Evolutionary conservation across 2,113 vertebrate genomes (phyloP), one percentile per base, ranked within the genome.

Genomic region (Triplophysa rosa): DNA sequence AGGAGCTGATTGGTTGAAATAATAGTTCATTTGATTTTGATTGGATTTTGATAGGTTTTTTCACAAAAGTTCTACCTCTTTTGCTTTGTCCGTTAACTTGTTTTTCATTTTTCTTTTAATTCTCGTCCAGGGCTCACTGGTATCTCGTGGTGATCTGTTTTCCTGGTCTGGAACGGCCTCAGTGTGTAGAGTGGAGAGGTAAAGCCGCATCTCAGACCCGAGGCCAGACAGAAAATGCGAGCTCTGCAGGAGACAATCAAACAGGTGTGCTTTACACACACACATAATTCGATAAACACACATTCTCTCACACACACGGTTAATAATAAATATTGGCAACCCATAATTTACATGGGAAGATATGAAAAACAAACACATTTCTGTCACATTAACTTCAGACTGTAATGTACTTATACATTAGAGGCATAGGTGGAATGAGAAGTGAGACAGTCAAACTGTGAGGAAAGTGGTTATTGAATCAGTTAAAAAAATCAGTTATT

Each of bases 131-230:
- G 83, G 94, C 94, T 85, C 97, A 98, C 88, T 98, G 97, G 96
- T 99, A 94, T 86, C 91, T 98, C 82, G 95, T 95, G 83, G 92
- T 98, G 73, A 94, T 99, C 80, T 99, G 97, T 88, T 98, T 98
- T 80, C 96, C 97, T 1, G 94, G 94, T 89, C 87, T 97, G 87
- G 93, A 96, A 87, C 90, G 93, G 70, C 77, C 82, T 59, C 83
- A 91, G 26, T 90, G 89, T 78, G 91, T 95, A 75, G 89, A 93
- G 24, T 86, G 83, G 84, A 87, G 79, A 42, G 23, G 79, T 58
- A 87, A 82, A 40, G 26, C 67, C 64, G 77, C 87, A 4, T 74
- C 70, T 0, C 37, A 68, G 56, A 77, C 66, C 9, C 11, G 11
- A 66, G 82, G 81, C 79, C 78, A 59, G 56, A 16, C 45, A 14